Conservation (phyloP, 2,797 vertebrate species). For the Alfaro cultratus region DNA sequence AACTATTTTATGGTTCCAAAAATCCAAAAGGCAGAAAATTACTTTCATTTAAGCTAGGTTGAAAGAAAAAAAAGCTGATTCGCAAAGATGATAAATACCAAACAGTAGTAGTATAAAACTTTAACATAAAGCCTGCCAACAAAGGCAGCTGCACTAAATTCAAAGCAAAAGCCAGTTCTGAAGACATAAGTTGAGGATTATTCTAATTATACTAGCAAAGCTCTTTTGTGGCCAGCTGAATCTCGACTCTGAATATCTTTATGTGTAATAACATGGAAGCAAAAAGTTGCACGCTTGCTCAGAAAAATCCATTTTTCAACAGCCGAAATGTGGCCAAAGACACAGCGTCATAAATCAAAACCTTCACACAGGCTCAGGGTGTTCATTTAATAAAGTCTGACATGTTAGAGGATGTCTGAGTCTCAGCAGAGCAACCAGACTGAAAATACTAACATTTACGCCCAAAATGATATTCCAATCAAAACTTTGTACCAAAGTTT, state of each 20-base stretch:
- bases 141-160: slow-evolving; percentile 59
- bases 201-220: slow-evolving; percentile 42
- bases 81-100: slow-evolving; percentile 31
- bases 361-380: slow-evolving; percentile 28
- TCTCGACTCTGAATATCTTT: slow-evolving; percentile 39
- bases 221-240: slow-evolving; percentile 47
- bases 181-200: slow-evolving; percentile 51
- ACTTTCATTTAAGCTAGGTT: slow-evolving; percentile 9
- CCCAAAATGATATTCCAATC: slow-evolving; percentile 37
- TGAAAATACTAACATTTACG: slow-evolving; percentile 41
- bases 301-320: slow-evolving; percentile 30
- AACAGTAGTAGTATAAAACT: slow-evolving; percentile 9
- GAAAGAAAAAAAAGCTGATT: slow-evolving; percentile 7
- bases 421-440: slow-evolving; percentile 22
- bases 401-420: slow-evolving; percentile 18
- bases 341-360: slow-evolving; percentile 42
- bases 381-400: slow-evolving; percentile 39
- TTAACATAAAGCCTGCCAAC: slow-evolving; percentile 42
- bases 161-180: slow-evolving; percentile 45
- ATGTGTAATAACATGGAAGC: slow-evolving; percentile 42
- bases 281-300: slow-evolving; percentile 37
- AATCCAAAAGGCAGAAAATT: slow-evolving; percentile 22
- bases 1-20: slow-evolving; percentile 43
- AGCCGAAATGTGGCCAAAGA: slow-evolving; percentile 26
- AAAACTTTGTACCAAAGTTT: slow-evolving; percentile 34